Evolutionary conservation across 2,113 vertebrate species (phyloP).

Genomic region (Hippocampus mohnikei): DNA sequence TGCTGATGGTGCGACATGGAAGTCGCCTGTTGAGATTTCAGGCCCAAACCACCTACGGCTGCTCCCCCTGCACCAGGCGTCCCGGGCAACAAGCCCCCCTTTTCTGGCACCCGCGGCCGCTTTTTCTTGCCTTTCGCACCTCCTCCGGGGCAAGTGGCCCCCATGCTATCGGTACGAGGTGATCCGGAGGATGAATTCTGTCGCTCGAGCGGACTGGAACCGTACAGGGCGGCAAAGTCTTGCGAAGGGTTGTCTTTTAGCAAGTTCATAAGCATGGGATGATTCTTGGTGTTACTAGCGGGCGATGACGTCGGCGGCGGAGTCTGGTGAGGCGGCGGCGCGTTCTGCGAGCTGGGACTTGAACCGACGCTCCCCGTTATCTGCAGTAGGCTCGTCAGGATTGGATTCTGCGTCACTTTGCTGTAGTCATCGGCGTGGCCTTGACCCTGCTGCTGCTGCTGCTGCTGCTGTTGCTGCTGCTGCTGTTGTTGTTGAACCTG

Average conservation of each 20-base stretch:
- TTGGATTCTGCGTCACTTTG: slow-evolving; percentile 98
- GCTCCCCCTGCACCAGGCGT: slow-evolving; percentile 22
- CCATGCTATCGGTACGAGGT: slow-evolving; percentile 79
- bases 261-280: slow-evolving; percentile 99
- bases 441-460: slow-evolving; percentile 84
- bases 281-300: slow-evolving; percentile 98
- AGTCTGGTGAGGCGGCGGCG: slow-evolving; percentile 83
- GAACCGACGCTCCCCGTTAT: slow-evolving; percentile 93
- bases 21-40: slow-evolving; percentile 57
- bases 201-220: slow-evolving; percentile 90
- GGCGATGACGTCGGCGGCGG: slow-evolving; percentile 94
- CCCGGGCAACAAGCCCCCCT: slow-evolving; percentile 62
- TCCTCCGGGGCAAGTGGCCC: slow-evolving; percentile 56
- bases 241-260: slow-evolving; percentile 96
- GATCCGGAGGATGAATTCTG: slow-evolving; percentile 95
- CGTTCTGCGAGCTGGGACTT: slow-evolving; percentile 87
- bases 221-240: slow-evolving; percentile 90
- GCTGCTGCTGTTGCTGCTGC: slow-evolving; percentile 70
- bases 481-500: slow-evolving; percentile 87
- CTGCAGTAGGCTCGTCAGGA: slow-evolving; percentile 95
- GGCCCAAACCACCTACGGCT: slow-evolving; percentile 46
- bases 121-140: slow-evolving; percentile 88
- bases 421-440: slow-evolving; percentile 83
- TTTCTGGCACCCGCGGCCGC: slow-evolving; percentile 82
- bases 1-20: slow-evolving; percentile 66